Evolutionary conservation across 2,888 invertebrate species (phyloP).

Genomic region (Cancer borealis): DNA sequence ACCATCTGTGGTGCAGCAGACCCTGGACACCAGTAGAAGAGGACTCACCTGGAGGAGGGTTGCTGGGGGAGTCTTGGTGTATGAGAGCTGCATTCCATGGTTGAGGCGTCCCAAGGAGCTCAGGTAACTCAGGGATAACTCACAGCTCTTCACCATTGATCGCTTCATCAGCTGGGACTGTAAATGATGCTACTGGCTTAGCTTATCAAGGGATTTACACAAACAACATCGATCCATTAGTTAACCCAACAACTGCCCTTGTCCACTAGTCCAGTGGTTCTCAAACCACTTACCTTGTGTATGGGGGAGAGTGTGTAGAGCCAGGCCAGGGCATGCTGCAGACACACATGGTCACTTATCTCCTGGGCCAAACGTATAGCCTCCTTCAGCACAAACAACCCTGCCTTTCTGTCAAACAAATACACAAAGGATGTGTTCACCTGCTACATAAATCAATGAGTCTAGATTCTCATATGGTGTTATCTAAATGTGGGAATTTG

Average conservation of each 20-base stretch:
- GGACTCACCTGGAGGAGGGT: conserved; percentile 84
- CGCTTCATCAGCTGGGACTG: conserved; percentile 83
- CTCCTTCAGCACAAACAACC: conserved; percentile 90
- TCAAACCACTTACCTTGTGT: conserved; percentile 66
- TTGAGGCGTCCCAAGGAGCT: conserved; percentile 88
- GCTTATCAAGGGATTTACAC: not conserved
- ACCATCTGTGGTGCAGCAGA: not conserved
- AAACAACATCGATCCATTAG: too few species aligned
- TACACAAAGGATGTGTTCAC: not conserved
- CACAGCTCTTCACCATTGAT: conserved; percentile 86
- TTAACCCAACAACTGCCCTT: not conserved
- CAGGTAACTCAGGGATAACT: conserved; percentile 86
- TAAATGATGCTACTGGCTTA: not conserved
- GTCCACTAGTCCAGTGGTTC: too few species aligned
- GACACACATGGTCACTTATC: conserved; percentile 90
- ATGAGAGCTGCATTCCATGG: conserved; percentile 88
- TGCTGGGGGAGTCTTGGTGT: conserved; percentile 85
- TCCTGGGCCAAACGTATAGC: conserved; percentile 93
- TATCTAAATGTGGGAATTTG: not conserved
- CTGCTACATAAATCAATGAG: not conserved
- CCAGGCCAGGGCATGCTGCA: conserved; percentile 93
- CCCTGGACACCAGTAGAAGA: not conserved
- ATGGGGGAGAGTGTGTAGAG: conserved; percentile 82
- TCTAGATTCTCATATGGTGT: not conserved
- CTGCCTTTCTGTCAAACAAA: conserved; percentile 84